A percentile compares a stretch with the other conserved stretches of the same genome.
These are phyloP conservation scores for Gila orcuttii DNA, from an alignment of 2,113 vertebrate genomes.

Conservation along the genomic window DNA sequence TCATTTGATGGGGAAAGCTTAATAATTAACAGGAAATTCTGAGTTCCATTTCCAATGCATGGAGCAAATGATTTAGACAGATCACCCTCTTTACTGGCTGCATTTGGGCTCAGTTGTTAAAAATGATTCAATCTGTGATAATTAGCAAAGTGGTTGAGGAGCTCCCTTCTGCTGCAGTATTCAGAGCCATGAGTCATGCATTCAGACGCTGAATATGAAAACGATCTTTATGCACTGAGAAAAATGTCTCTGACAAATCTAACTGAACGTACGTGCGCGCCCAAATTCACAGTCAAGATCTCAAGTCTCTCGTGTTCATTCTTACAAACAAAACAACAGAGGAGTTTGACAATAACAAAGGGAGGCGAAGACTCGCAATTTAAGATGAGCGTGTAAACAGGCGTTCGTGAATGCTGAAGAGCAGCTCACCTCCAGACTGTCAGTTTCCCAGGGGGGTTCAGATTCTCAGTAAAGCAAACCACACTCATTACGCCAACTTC, in stretches of 20 bases:
- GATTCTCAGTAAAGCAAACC: slow-evolving; percentile 38
- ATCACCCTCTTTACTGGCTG: slow-evolving; percentile 27
- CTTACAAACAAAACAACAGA: slow-evolving; percentile 39
- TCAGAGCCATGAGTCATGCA: slow-evolving; percentile 32
- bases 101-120: slow-evolving; percentile 46
- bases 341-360: slow-evolving; percentile 36
- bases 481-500: slow-evolving; percentile 30
- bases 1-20: not conserved
- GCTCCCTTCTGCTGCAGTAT: slow-evolving; percentile 28
- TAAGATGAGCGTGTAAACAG: slow-evolving; percentile 39
- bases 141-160: slow-evolving; percentile 33
- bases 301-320: slow-evolving; percentile 24
- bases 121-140: slow-evolving; percentile 50
- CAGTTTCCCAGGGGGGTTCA: slow-evolving; percentile 34
- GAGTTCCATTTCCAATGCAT: slow-evolving; percentile 32
- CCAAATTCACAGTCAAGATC: slow-evolving; percentile 19
- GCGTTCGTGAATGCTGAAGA: slow-evolving; percentile 4
- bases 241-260: slow-evolving; percentile 38
- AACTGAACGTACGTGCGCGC: not conserved
- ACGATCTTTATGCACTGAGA: not conserved
- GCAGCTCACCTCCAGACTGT: slow-evolving; percentile 38
- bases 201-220: slow-evolving; percentile 39
- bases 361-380: slow-evolving; percentile 22
- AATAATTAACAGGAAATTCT: slow-evolving; percentile 28
- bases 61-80: slow-evolving; percentile 39